Evolutionary conservation across 2,113 vertebrate genomes (phyloP).

Genomic region (Macaca mulatta): DNA sequence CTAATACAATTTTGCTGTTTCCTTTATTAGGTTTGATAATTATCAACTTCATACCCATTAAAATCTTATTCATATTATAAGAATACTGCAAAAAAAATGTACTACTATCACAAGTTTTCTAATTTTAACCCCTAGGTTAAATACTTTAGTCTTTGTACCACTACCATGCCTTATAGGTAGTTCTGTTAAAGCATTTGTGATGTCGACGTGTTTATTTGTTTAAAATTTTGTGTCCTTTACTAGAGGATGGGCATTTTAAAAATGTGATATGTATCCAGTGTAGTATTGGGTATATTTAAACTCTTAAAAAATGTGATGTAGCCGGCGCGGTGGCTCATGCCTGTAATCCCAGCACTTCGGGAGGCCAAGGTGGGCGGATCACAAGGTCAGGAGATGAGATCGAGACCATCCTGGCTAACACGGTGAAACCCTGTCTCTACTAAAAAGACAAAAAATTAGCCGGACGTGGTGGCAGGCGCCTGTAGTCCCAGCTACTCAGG

Average conservation of each 20-base stretch:
- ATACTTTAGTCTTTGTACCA: not conserved
- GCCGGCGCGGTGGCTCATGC: rapidly evolving
- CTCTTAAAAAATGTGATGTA: not conserved
- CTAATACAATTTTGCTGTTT: not conserved
- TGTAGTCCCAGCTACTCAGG: no score
- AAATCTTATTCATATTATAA: not conserved
- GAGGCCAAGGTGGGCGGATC: no score
- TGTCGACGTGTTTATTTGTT: not conserved
- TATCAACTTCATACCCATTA: not conserved
- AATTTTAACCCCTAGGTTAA: not conserved
- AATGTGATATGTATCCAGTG: not conserved
- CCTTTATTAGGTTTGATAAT: not conserved
- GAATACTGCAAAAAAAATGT: not conserved
- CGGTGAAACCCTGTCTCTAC: no score
- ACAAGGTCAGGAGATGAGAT: no score
- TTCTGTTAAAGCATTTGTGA: not conserved
- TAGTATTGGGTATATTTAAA: not conserved
- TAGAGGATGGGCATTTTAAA: not conserved
- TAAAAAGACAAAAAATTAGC: no score
- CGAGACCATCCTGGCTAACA: no score
- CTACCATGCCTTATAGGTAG: not conserved
- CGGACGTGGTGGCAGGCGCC: rapidly evolving
- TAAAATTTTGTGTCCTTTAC: not conserved
- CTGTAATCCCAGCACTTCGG: no score
- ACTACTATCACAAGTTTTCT: not conserved